Conservation (phyloP, 2,888 invertebrate species). For the Exephanes ischioxanthus region DNA sequence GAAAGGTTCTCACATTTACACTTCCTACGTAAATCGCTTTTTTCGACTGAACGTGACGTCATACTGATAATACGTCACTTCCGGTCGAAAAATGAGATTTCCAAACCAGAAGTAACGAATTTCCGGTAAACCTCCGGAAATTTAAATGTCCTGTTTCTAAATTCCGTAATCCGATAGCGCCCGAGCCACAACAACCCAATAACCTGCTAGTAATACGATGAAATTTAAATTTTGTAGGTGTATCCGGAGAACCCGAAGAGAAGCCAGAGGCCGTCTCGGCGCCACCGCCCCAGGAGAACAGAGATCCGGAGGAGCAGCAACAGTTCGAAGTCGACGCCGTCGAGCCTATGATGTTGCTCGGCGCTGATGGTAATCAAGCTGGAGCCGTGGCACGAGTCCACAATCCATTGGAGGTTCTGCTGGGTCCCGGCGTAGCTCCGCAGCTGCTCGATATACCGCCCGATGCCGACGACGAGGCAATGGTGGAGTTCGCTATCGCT, state of each 20-base stretch:
- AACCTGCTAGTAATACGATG: not conserved
- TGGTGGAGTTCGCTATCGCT: slow-evolving; percentile 98
- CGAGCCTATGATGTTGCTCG: slow-evolving; percentile 88
- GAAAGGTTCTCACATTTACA: too few species aligned
- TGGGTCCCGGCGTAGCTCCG: slow-evolving; percentile 89
- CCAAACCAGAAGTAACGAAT: too few species aligned
- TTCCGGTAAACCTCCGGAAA: too few species aligned
- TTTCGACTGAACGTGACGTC: too few species aligned
- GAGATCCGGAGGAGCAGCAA: slow-evolving; percentile 86
- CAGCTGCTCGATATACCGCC: slow-evolving; percentile 95
- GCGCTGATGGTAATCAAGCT: slow-evolving; percentile 85
- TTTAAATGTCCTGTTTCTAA: too few species aligned
- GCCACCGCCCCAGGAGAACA: slow-evolving; percentile 83
- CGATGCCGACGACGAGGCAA: slow-evolving; percentile 98
- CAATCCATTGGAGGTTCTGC: slow-evolving; percentile 85
- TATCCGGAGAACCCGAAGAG: slow-evolving; percentile 79
- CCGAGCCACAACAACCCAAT: too few species aligned
- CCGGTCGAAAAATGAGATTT: too few species aligned
- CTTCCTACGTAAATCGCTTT: too few species aligned
- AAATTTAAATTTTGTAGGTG: slow-evolving; percentile 64
- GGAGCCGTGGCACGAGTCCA: slow-evolving; percentile 74
- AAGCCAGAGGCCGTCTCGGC: slow-evolving; percentile 78
- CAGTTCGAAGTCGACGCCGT: slow-evolving; percentile 88
- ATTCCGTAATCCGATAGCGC: too few species aligned
- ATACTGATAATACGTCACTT: too few species aligned